Evolutionary conservation across 1,140 invertebrate species (phyloP).

Genomic region (Choristoneura fumiferana): DNA sequence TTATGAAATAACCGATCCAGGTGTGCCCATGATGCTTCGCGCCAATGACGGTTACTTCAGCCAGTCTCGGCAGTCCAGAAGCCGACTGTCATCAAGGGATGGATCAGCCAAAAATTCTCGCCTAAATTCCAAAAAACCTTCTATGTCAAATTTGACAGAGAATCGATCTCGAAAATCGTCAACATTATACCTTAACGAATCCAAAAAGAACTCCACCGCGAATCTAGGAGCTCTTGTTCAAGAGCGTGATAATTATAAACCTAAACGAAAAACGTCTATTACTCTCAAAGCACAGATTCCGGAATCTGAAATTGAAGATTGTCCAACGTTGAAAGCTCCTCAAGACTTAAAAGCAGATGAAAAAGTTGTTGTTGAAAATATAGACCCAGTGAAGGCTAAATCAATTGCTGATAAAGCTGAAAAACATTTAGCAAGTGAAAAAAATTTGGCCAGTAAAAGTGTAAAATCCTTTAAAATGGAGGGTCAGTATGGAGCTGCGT

Average conservation of each 20-base stretch:
- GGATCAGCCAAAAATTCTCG: constrained; percentile 58
- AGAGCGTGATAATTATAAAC: constrained; percentile 58
- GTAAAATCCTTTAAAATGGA: constrained; percentile 68
- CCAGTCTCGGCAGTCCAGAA: constrained; percentile 71
- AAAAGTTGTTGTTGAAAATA: constrained; percentile 63
- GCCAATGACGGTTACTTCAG: constrained; percentile 83
- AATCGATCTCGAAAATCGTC: constrained; percentile 68
- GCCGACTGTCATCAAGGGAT: constrained; percentile 68
- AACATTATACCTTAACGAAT: constrained; percentile 68
- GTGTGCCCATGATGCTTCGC: constrained; percentile 81
- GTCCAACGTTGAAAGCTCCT: constrained; percentile 70
- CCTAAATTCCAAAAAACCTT: constrained; percentile 69
- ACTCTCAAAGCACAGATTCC: constrained; percentile 66
- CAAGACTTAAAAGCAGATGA: constrained; percentile 76
- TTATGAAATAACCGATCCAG: constrained; percentile 83
- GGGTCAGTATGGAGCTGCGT: constrained; percentile 63
- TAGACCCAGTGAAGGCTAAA: constrained; percentile 62
- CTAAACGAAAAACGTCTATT: constrained; percentile 66
- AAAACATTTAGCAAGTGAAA: constrained; percentile 44
- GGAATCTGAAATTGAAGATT: constrained; percentile 74
- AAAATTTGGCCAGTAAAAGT: constrained; percentile 46
- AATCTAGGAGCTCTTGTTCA: constrained; percentile 57
- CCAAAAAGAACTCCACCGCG: constrained; percentile 68
- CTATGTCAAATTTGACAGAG: constrained; percentile 68
- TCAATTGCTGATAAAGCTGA: constrained; percentile 60